Conservation (phyloP, 30 jellyfish, hydroid and myxozoan genomes). For the Aurelia sp. region DNA sequence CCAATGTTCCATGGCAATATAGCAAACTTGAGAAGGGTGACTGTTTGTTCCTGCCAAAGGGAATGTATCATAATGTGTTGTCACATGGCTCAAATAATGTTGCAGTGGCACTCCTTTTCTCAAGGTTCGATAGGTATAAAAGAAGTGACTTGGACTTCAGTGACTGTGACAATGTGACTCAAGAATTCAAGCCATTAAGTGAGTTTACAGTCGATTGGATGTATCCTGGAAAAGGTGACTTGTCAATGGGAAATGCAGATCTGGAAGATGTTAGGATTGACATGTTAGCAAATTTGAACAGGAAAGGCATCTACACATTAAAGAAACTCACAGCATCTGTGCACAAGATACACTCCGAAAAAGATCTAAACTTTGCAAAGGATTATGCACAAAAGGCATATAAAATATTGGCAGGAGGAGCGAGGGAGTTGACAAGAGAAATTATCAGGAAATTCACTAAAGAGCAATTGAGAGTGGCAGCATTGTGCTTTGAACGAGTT, state of each 20-base stretch:
- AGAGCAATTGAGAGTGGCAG: constrained; percentile 53
- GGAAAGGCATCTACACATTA: constrained; percentile 21
- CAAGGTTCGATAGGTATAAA: constrained; percentile 66
- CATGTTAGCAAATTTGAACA: constrained; percentile 26
- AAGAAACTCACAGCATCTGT: constrained; percentile 42
- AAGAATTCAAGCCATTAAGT: constrained; percentile 57
- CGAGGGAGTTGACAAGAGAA: constrained; percentile 28
- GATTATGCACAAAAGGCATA: constrained; percentile 41
- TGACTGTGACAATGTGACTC: constrained; percentile 45
- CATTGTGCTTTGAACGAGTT: constrained; percentile 58
- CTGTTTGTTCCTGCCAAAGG: constrained; percentile 80
- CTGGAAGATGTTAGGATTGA: constrained; percentile 46
- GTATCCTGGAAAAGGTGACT: constrained; percentile 82
- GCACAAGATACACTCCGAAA: constrained; percentile 30
- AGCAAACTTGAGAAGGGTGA: constrained; percentile 76
- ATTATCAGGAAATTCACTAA: constrained; percentile 32
- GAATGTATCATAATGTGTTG: constrained; percentile 78
- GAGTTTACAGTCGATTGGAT: constrained; percentile 87
- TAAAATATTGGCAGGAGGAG: constrained; percentile 31
- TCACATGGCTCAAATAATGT: constrained; percentile 72
- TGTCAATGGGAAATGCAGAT: constrained; percentile 92
- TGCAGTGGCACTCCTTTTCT: constrained; percentile 82
- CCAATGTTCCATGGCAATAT: constrained; percentile 72
- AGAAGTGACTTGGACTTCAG: constrained; percentile 35
- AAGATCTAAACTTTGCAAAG: constrained; percentile 26